Base-by-base conservation (phyloP, 1,140 invertebrate genomes). In the Zeugodacus cucurbitae region DNA sequence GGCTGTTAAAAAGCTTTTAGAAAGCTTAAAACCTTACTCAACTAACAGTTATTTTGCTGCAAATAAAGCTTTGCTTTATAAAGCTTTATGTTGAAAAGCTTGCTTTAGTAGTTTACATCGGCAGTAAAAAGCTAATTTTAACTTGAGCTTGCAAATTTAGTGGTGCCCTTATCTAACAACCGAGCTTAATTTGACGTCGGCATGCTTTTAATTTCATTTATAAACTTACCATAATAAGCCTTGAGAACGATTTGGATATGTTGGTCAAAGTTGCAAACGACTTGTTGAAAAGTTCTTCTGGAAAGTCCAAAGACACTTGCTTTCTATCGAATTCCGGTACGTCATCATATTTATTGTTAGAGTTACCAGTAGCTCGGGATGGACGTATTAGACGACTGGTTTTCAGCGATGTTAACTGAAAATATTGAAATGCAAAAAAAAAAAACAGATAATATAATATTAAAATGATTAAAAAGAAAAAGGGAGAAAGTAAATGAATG, bases 211-310 rank as follows among this genome's bases (percentile, higher is more conserved):
- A 54, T 87, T 87, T 37, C 48, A 3, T 29, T 1, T 8, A n/a
- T 62, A 59, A 26, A 90, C 93, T 95, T 94, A 97, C 96, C 94
- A 96, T 95, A 70, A 97, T 96, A 22, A 96, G 93, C 88, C 95
- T 95, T 37, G 95, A 96, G 86, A 96, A 90, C 41, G 96, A 93
- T 93, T 96, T 95, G 90, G 96, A 96, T 89, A 96, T 92, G 88
- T 95, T 95, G 82, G 96, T 96, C 58, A 97, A 93, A n/a, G 96
- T 93, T 86, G 94, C 95, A 92, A 97, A 96, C 90, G 96, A 96
- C 22, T 95, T 95, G 74, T 95, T 96, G 91, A 97, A 96, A 86
- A 96, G 93, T 90, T 93, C 93, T 67, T 95, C 94, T 62, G 96
- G 96, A 88, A 97, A 93, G 88, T 96, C 95, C 90, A 96, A 90